Base-by-base conservation (phyloP, 2,113 vertebrate species). In the Cranoglanis bouderius region DNA sequence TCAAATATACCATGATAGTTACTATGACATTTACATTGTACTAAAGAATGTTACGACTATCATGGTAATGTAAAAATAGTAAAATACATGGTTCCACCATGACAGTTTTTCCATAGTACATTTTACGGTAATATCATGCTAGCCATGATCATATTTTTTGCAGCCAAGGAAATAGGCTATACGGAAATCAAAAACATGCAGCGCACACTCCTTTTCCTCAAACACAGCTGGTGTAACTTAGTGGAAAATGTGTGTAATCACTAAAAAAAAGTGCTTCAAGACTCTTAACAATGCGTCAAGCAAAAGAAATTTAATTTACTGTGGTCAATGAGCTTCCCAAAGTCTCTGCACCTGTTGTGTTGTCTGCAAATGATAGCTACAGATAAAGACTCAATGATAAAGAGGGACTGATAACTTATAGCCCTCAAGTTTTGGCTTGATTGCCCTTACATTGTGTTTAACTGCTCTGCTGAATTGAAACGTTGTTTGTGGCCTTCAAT, bases 271-370 rank as follows among this genome's bases (percentile, higher is more conserved):
- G 65, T 16, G 14, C 14, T 35, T 70, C 67, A 35, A 35, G 67
- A 61, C 61, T 83, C 59, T 74, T 78, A 87, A 43, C 80, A 88
- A 57, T 75, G 65, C n/a, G 77, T 91, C 59, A 61, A 85, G 89
- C 74, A 87, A 89, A 65, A 19, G 49, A 19, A 90, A 87, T 90
- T 87, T 81, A 57, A 88, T 90, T 85, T 70, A 82, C 29, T 78
- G 38, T 29, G 24, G 85, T 63, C 74, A 46, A 18, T 63, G 38
- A 19, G 32, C 26, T 55, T 61, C 75, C 83, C 91, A 84, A 88
- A 83, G 38, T 78, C 35, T 83, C 59, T 84, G 82, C 91, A 92
- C 89, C 89, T 92, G 90, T 91, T 92, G 26, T 49, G 29, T 75
- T 43, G 38, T 75, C 19, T 38, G 38, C 70, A 49, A 81, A 32